phyloP scores from a whole-genome alignment of 2,888 invertebrate species.

The Sialis fuliginosa region DNA sequence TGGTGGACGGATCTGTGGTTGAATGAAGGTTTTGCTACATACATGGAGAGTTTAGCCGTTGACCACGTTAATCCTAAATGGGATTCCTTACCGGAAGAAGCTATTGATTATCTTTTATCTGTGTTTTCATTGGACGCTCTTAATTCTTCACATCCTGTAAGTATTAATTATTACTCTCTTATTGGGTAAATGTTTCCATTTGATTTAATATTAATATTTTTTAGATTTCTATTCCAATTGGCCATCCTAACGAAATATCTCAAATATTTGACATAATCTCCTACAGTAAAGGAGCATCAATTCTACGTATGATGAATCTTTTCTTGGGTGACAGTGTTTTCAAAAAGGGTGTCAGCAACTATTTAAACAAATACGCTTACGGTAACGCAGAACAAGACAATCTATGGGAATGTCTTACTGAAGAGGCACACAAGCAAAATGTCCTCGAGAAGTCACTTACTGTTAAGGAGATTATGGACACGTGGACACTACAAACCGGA shows the following conservation, averaged over 20 bases:
- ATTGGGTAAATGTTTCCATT: too few species aligned
- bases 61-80: slow-evolving; percentile 44
- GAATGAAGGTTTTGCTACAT: slow-evolving; percentile 62
- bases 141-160: slow-evolving; percentile 62
- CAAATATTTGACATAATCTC: slow-evolving; percentile 78
- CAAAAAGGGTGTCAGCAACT: slow-evolving; percentile 45
- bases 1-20: slow-evolving; percentile 73
- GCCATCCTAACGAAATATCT: slow-evolving; percentile 57
- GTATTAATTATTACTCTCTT: slow-evolving; percentile 11
- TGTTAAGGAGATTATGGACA: slow-evolving; percentile 63
- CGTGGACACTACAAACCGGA: slow-evolving; percentile 74
- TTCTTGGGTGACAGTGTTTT: slow-evolving; percentile 65
- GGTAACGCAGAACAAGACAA: slow-evolving; percentile 68
- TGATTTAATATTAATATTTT: not conserved
- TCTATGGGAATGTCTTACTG: slow-evolving; percentile 60
- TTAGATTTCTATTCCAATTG: slow-evolving; percentile 49
- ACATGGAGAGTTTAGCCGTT: slow-evolving; percentile 40
- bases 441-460: slow-evolving; percentile 35
- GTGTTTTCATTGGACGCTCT: slow-evolving; percentile 54
- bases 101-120: slow-evolving; percentile 33
- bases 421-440: slow-evolving; percentile 29
- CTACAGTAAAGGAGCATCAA: slow-evolving; percentile 66
- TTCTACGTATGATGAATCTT: slow-evolving; percentile 83
- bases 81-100: slow-evolving; percentile 38
- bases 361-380: slow-evolving; percentile 45